These are phyloP conservation scores for Nomada flava DNA, from an alignment of 2,888 invertebrate species.

Conservation along the genomic window DNA sequence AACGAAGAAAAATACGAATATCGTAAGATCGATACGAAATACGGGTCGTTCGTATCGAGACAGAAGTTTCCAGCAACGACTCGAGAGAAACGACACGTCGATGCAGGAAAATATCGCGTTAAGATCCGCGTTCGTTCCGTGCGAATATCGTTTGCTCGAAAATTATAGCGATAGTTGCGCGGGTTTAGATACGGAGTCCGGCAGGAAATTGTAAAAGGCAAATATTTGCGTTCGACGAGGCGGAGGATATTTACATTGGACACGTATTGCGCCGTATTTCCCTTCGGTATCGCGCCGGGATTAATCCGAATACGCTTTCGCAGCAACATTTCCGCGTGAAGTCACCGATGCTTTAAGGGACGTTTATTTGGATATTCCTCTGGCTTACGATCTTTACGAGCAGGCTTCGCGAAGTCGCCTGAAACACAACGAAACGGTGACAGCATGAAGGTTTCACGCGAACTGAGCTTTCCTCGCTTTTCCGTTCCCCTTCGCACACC, in stretches of 20 bases:
- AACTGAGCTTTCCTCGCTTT: neutral
- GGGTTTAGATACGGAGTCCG: neutral
- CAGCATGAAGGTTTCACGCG: neutral
- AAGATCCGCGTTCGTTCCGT: neutral
- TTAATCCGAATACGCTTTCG: slow-evolving; percentile 47
- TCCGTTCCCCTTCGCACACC: neutral
- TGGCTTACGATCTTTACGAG: slow-evolving; percentile 25
- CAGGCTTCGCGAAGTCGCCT: neutral
- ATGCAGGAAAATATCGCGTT: neutral
- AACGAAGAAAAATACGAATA: too few relatives aligned
- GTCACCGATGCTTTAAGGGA: slow-evolving; percentile 37
- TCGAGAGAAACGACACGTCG: neutral
- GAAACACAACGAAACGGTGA: neutral
- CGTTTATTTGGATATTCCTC: slow-evolving; percentile 30
- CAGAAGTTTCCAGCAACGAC: neutral
- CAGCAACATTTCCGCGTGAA: slow-evolving; percentile 26
- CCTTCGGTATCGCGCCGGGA: slow-evolving; percentile 28
- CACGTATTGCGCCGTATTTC: slow-evolving; percentile 58
- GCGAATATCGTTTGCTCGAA: slow-evolving; percentile 43
- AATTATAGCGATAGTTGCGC: slow-evolving; percentile 51
- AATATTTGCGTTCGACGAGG: slow-evolving; percentile 55
- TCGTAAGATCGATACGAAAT: too few relatives aligned
- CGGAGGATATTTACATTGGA: slow-evolving; percentile 53
- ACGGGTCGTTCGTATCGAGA: neutral
- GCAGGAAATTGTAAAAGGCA: slow-evolving; percentile 53